A percentile compares a stretch with the other conserved stretches of the same genome.
phyloP scores from a whole-genome alignment of 2,113 vertebrate genomes.

The Callipepla californica region DNA sequence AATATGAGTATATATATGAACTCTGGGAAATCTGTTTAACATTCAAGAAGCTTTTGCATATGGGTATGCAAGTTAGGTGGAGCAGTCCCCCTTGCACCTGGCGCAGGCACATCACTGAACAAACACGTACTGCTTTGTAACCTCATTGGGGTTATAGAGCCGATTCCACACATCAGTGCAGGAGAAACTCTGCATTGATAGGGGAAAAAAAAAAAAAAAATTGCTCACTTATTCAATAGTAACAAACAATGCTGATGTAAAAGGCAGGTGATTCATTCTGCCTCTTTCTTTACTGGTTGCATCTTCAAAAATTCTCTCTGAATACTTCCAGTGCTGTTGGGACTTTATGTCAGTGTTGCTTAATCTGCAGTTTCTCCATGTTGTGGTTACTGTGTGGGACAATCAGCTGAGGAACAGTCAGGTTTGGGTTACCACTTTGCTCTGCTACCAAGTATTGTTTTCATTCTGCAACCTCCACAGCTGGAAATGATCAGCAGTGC shows the following conservation, averaged over 20 bases:
- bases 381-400: background rate
- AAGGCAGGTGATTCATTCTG: fast-evolving
- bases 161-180: no score
- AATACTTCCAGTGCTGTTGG: fast-evolving
- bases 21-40: no score
- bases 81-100: no score
- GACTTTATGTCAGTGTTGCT: fast-evolving
- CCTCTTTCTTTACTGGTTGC: background rate
- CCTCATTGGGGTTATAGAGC: no score
- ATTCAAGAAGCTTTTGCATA: no score
- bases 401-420: fast-evolving
- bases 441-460: background rate
- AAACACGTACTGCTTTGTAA: no score
- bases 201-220: no score
- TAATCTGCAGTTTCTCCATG: background rate
- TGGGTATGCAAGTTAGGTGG: no score
- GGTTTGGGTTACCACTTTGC: background rate
- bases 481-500: background rate
- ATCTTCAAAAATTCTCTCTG: fast-evolving
- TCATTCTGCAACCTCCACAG: background rate
- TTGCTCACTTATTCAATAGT: fast-evolving
- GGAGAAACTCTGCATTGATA: background rate
- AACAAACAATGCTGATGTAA: no score
- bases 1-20: no score
- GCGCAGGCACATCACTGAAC: no score